Base-by-base conservation (phyloP, 92 coral and sea anemone species). In the Phymanthus crucifer region DNA sequence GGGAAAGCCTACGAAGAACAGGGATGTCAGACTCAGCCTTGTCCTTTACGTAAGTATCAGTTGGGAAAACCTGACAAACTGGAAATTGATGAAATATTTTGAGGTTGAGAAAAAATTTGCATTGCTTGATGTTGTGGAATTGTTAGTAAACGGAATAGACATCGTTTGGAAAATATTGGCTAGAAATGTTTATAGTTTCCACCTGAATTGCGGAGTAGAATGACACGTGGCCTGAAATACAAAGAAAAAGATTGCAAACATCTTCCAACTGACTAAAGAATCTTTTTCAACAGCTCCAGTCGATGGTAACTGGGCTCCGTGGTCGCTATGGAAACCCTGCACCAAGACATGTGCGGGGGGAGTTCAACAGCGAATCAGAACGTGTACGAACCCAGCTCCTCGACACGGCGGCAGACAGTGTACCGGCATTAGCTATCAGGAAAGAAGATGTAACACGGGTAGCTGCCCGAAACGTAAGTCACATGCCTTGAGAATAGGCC, bases 261-360 rank as follows among this genome's bases (percentile, higher is more conserved):
- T n/a, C n/a, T n/a, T n/a, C n/a, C n/a, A n/a, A n/a, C n/a, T n/a
- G n/a, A n/a, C n/a, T n/a, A n/a, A n/a, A n/a, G 21, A 2, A 17
- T 73, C 72, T 43, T 38, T 36, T 37, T 64, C 27, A 6, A 54
- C 70, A 67, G 83, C 81, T 9, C 76, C 81, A 14, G 80, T 83
- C 4, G 38, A 87, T 34, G 91, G 91, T 4, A 82, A 43, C 4
- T 92, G 97, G 97, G 72, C 91, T 11, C 35, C 81, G 13, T 92
- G 97, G 97, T 67, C 87, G 5, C 73, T 88, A 37, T 92, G 97
- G 97, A 84, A 83, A 54, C 71, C 87, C 33, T 92, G 97, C 56
- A 77, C 85, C 34, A 92, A 90, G 75, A 81, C 72, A 24, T 92
- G 97, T 40, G 88, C 80, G 0, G 83, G 89, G 1, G 97, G 97